These are phyloP conservation scores for Aphaenogaster rudis DNA, from an alignment of 1,140 invertebrate species.

Conservation along the genomic window DNA sequence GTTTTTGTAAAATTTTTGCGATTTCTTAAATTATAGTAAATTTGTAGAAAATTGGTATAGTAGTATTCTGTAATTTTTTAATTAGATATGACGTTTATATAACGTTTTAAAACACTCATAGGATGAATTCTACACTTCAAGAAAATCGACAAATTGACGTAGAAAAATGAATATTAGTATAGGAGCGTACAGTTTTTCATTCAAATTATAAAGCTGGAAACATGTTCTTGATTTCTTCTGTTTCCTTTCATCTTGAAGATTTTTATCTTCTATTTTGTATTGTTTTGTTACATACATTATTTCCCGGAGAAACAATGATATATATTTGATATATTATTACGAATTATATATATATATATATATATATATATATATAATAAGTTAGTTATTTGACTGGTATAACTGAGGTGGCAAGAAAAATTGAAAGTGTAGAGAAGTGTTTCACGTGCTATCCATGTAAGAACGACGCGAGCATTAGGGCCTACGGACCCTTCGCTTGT, in stretches of 20 bases:
- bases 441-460: conserved; percentile 66
- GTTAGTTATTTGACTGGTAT: background rate
- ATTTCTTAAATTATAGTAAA: background rate
- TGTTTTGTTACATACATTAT: background rate
- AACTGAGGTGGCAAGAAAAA: conserved; percentile 8
- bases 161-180: background rate
- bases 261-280: background rate
- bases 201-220: background rate
- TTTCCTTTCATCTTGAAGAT: background rate
- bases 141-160: background rate
- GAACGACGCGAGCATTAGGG: conserved; percentile 78
- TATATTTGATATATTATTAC: background rate
- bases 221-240: background rate
- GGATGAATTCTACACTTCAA: background rate
- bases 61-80: background rate
- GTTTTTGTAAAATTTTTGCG: background rate
- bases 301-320: background rate
- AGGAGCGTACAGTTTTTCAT: background rate
- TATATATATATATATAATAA: background rate
- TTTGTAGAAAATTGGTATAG: background rate
- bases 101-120: background rate
- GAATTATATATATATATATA: background rate
- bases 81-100: background rate
- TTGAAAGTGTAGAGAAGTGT: conserved; percentile 32
- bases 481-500: conserved; percentile 78